Percentiles rank a stretch among this genome's conserved stretches.
Conservation (phyloP, 2,113 vertebrate species). For the Ailuropoda melanoleuca region DNA sequence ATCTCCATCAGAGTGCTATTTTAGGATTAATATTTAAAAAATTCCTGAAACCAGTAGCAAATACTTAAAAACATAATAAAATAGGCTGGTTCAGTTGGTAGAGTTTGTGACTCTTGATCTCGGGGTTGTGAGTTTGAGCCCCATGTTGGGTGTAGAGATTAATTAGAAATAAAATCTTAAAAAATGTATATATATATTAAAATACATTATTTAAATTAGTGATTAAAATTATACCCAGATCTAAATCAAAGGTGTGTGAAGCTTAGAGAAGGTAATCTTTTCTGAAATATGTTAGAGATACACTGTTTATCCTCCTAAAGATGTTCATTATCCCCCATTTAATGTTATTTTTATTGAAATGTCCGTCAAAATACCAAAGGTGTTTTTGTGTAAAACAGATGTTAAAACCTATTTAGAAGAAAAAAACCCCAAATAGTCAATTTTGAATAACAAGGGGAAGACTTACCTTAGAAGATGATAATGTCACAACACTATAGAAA, state of each 20-base stretch:
- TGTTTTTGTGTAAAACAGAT: background rate
- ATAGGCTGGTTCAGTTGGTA: background rate
- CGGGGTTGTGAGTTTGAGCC: background rate
- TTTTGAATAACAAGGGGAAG: background rate
- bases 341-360: background rate
- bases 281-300: background rate
- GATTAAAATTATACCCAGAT: background rate
- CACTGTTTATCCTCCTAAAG: background rate
- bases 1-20: background rate
- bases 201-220: background rate
- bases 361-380: background rate
- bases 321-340: background rate
- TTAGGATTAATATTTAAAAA: background rate
- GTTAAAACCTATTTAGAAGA: background rate
- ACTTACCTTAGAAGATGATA: background rate
- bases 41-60: background rate
- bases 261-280: background rate
- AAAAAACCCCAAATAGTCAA: background rate
- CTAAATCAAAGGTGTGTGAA: background rate
- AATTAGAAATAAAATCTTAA: background rate
- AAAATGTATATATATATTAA: background rate
- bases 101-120: background rate
- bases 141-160: background rate
- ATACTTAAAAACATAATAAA: background rate
- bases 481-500: background rate